These are phyloP conservation scores for Microctonus brassicae DNA, from an alignment of 2,888 invertebrate genomes.

Conservation along the genomic window DNA sequence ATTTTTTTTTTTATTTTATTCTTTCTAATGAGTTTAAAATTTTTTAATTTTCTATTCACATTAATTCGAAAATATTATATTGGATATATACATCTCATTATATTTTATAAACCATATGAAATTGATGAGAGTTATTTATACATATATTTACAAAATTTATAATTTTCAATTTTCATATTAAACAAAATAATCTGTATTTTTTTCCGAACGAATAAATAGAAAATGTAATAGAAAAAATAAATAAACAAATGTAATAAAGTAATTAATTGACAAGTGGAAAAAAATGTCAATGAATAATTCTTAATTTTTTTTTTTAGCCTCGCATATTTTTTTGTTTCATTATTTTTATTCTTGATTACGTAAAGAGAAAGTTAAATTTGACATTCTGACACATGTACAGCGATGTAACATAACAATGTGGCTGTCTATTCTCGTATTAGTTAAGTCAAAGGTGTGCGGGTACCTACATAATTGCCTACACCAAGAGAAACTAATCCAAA, in stretches of 20 bases:
- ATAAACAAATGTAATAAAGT: too few relatives aligned
- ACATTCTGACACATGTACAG: neutral
- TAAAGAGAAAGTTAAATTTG: neutral
- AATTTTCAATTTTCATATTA: too few relatives aligned
- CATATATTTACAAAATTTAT: too few relatives aligned
- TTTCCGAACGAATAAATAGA: neutral
- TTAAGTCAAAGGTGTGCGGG: conserved; percentile 17
- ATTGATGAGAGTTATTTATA: too few relatives aligned
- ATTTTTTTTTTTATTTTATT: too few relatives aligned
- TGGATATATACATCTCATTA: too few relatives aligned
- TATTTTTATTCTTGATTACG: neutral
- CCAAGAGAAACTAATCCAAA: neutral
- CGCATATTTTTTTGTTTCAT: neutral
- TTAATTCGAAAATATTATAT: too few relatives aligned
- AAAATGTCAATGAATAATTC: neutral
- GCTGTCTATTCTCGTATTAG: neutral
- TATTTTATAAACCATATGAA: too few relatives aligned
- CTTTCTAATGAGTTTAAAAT: too few relatives aligned
- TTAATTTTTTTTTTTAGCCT: neutral
- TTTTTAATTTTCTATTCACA: too few relatives aligned
- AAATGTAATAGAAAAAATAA: neutral
- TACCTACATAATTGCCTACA: conserved; percentile 6
- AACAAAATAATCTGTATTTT: too few relatives aligned
- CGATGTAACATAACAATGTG: neutral
- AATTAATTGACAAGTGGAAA: too few relatives aligned